Evolutionary conservation across 2,113 vertebrate genomes (phyloP).

Genomic region (Alethe diademata): DNA sequence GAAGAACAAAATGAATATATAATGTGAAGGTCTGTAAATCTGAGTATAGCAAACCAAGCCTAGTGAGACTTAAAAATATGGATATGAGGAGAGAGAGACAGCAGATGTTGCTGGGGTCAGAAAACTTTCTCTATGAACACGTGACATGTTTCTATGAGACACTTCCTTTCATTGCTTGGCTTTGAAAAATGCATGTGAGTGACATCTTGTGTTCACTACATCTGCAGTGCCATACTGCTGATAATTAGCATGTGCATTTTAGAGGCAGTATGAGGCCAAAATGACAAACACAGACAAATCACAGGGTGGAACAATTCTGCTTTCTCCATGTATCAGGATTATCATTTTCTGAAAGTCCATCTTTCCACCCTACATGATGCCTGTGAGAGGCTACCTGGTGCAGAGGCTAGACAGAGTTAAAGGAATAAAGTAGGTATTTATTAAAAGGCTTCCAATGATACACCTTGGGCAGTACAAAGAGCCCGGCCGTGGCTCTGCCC

Average conservation of each 20-base stretch:
- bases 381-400: too few relatives aligned
- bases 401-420: too few relatives aligned
- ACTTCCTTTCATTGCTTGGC: not conserved
- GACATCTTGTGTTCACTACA: conserved; percentile 7
- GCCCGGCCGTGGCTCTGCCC: too few relatives aligned
- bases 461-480: too few relatives aligned
- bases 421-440: too few relatives aligned
- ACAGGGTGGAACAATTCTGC: not conserved
- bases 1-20: not conserved
- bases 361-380: not conserved
- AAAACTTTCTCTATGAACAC: not conserved
- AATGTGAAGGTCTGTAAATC: not conserved
- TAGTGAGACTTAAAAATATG: not conserved
- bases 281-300: not conserved
- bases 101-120: not conserved
- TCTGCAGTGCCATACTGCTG: not conserved
- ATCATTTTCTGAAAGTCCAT: not conserved
- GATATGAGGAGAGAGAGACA: not conserved
- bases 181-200: not conserved
- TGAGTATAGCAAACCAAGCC: not conserved
- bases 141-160: accelerated
- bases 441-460: too few relatives aligned
- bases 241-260: not conserved
- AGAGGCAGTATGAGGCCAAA: not conserved
- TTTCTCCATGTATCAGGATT: not conserved